These are phyloP conservation scores for Xyliphius kryptos DNA, from an alignment of 2,113 vertebrate species.

Conservation along the genomic window DNA sequence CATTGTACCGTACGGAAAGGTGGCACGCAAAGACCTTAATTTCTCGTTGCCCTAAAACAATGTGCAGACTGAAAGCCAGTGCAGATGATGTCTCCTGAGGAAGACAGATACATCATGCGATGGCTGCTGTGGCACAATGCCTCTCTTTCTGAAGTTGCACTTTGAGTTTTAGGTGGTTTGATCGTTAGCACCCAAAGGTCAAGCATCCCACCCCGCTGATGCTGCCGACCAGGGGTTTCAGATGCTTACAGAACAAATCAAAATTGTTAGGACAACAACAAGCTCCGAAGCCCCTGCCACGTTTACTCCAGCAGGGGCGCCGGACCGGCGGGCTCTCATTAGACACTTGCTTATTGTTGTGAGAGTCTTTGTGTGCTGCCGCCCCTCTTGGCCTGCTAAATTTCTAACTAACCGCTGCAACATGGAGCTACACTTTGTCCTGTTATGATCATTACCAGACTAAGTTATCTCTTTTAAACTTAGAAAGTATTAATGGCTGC, in stretches of 20 bases:
- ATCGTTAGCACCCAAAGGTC: slow-evolving; percentile 43
- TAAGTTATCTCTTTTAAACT: too few relatives aligned
- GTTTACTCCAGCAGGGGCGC: slow-evolving; percentile 18
- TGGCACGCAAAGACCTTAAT: too few relatives aligned
- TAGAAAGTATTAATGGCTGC: too few relatives aligned
- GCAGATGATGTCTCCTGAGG: slow-evolving; percentile 1
- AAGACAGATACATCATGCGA: slow-evolving; percentile 5
- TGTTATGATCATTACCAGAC: too few relatives aligned
- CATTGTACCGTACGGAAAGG: slow-evolving; percentile 1
- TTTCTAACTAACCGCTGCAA: background rate
- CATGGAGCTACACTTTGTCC: too few relatives aligned
- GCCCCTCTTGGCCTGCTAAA: slow-evolving; percentile 22
- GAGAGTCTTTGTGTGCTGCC: slow-evolving; percentile 32
- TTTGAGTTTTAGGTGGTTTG: slow-evolving; percentile 20
- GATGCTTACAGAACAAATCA: slow-evolving; percentile 27
- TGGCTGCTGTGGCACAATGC: slow-evolving; percentile 22
- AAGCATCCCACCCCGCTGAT: slow-evolving; percentile 24
- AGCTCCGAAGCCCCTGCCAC: slow-evolving; percentile 25
- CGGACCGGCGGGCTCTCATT: slow-evolving; percentile 39
- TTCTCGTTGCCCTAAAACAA: slow-evolving; percentile 8
- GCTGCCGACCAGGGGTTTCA: slow-evolving; percentile 24
- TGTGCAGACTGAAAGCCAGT: background rate
- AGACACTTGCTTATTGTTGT: slow-evolving; percentile 45
- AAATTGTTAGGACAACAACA: slow-evolving; percentile 33
- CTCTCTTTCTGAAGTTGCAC: slow-evolving; percentile 25